phyloP scores from a whole-genome alignment of 2,113 vertebrate genomes.

The Aegypius monachus region DNA sequence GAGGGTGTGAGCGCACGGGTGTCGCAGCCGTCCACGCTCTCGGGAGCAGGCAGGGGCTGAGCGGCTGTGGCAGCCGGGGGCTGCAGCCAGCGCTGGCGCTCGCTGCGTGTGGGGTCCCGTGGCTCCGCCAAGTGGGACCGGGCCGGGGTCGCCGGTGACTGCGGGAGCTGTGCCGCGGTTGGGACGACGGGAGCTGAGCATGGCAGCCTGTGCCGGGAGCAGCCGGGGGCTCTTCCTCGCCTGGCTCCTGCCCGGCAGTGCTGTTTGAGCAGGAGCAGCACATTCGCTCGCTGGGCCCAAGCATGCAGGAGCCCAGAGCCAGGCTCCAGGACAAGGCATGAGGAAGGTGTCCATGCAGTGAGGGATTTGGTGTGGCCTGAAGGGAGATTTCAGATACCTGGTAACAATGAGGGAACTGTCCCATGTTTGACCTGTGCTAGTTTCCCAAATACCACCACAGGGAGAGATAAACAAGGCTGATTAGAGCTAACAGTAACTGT shows the following conservation, averaged over 20 bases:
- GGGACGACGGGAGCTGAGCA: fast-evolving
- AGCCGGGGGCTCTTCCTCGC: background rate
- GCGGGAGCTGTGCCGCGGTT: fast-evolving
- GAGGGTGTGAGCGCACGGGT: background rate
- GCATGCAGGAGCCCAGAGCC: background rate
- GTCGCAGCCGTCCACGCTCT: fast-evolving
- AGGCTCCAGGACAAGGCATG: background rate
- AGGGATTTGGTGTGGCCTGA: background rate
- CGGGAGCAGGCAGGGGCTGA: background rate
- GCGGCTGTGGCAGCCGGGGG: background rate
- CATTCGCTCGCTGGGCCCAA: fast-evolving
- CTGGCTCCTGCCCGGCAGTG: background rate
- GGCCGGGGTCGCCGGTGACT: fast-evolving
- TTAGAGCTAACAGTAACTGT: background rate
- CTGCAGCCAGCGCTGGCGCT: background rate
- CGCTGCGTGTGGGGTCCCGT: fast-evolving
- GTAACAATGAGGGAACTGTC: background rate
- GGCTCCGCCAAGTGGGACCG: fast-evolving
- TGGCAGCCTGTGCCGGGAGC: background rate
- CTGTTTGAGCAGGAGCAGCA: background rate
- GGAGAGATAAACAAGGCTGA: conserved; percentile 28
- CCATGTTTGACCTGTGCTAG: background rate
- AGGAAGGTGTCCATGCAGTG: background rate
- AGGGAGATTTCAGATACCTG: background rate
- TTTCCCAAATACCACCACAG: conserved; percentile 17